Conservation (phyloP, 2,113 vertebrate species). For the Tinamus guttatus region DNA sequence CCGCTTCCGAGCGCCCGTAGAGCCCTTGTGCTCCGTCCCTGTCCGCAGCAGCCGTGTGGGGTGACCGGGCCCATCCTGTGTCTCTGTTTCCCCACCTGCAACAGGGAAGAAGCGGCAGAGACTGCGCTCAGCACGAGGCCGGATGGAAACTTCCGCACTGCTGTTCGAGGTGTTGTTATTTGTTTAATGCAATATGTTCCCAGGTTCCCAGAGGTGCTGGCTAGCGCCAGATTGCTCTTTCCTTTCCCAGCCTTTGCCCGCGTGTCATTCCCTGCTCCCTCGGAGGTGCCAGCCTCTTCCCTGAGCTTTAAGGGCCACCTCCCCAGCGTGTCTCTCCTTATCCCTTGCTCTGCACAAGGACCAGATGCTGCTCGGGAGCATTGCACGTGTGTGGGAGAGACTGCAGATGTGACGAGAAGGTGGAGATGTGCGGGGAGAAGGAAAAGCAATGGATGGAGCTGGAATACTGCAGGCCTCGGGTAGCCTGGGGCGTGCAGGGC, state of each 20-base stretch:
- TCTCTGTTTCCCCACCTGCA: conserved; percentile 24
- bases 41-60: not conserved
- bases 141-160: conserved; percentile 12
- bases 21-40: not conserved
- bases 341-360: not conserved
- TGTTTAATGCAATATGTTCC: conserved; percentile 31
- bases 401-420: not conserved
- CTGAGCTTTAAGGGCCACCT: not conserved
- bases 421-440: not conserved
- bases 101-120: conserved; percentile 8
- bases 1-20: not conserved
- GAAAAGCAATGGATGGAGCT: rapidly evolving
- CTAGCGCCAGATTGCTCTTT: conserved; percentile 52
- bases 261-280: not conserved
- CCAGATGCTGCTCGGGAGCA: not conserved
- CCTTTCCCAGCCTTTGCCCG: conserved; percentile 14
- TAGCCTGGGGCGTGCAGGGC: rapidly evolving
- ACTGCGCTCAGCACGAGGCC: conserved; percentile 2
- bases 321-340: not conserved
- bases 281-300: not conserved
- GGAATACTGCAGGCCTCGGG: not conserved
- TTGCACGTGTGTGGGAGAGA: rapidly evolving
- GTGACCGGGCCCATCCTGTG: not conserved
- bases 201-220: conserved; percentile 27
- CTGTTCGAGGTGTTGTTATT: conserved; percentile 33